Percentiles rank a stretch among this genome's conserved stretches.
These are phyloP conservation scores for Axis porcinus DNA, from an alignment of 2,113 vertebrate genomes.

Conservation along the genomic window DNA sequence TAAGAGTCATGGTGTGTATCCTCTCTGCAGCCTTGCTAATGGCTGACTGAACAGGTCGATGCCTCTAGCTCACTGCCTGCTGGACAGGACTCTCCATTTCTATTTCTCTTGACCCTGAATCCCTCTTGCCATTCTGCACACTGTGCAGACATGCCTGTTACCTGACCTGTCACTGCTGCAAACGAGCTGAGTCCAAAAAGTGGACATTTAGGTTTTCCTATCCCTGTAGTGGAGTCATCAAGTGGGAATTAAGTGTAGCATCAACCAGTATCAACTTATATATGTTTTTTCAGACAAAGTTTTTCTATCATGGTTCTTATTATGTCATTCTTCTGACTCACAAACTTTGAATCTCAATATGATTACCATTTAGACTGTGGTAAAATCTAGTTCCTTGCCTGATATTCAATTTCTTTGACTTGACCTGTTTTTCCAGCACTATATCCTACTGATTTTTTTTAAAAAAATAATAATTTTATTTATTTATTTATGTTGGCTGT, in stretches of 20 bases:
- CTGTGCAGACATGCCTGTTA: neutral
- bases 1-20: neutral
- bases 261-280: no score
- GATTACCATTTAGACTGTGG: neutral
- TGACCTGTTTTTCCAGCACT: neutral
- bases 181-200: neutral
- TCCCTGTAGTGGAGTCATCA: fast-evolving
- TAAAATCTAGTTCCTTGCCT: neutral
- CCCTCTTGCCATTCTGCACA: neutral
- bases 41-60: neutral
- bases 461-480: no score
- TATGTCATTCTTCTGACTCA: neutral
- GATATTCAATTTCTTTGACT: neutral
- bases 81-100: neutral
- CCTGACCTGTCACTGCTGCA: neutral
- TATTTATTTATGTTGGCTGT: neutral
- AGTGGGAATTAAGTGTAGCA: neutral
- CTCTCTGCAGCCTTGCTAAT: neutral
- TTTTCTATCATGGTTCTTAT: neutral
- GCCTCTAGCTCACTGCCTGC: neutral
- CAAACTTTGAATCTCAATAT: neutral
- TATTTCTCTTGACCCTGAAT: neutral
- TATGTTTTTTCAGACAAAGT: neutral
- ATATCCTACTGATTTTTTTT: neutral
- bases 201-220: neutral